These are phyloP conservation scores for Diplodus sargus DNA, from an alignment of 2,797 vertebrate genomes.

Conservation along the genomic window DNA sequence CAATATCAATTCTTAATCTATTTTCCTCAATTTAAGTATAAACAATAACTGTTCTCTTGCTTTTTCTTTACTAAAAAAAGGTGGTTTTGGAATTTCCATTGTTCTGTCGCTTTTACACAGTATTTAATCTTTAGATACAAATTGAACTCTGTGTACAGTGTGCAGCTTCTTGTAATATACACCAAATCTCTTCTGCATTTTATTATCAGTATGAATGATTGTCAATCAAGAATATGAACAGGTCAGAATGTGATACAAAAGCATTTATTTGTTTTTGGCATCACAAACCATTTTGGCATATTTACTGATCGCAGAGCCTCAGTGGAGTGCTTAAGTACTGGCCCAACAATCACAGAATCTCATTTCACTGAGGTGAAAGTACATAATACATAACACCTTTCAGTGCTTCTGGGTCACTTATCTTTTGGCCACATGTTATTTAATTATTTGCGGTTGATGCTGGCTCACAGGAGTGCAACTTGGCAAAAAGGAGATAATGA, in stretches of 20 bases:
- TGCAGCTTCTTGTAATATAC: background rate
- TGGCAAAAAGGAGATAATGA: background rate
- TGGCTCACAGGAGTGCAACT: constrained; percentile 13
- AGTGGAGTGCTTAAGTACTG: constrained; percentile 19
- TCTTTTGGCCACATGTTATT: constrained; percentile 9
- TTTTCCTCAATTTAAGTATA: background rate
- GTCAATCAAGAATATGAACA: constrained; percentile 1
- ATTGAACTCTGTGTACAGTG: background rate
- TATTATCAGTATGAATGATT: background rate
- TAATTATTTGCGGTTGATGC: background rate
- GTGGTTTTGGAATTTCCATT: background rate
- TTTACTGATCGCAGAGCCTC: constrained; percentile 13
- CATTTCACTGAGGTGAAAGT: constrained; percentile 6
- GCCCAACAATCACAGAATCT: background rate
- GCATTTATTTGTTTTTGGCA: constrained; percentile 62
- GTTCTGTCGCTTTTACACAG: background rate
- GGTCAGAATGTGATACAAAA: constrained; percentile 32
- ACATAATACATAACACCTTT: background rate
- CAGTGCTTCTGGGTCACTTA: background rate
- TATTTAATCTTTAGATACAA: background rate
- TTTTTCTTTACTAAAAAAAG: background rate
- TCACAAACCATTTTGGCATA: constrained; percentile 38
- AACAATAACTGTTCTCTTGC: background rate
- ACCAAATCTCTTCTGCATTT: too few relatives aligned
- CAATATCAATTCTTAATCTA: background rate